Base-by-base conservation (phyloP, 1,140 invertebrate species). In the Sycophila sp. region DNA sequence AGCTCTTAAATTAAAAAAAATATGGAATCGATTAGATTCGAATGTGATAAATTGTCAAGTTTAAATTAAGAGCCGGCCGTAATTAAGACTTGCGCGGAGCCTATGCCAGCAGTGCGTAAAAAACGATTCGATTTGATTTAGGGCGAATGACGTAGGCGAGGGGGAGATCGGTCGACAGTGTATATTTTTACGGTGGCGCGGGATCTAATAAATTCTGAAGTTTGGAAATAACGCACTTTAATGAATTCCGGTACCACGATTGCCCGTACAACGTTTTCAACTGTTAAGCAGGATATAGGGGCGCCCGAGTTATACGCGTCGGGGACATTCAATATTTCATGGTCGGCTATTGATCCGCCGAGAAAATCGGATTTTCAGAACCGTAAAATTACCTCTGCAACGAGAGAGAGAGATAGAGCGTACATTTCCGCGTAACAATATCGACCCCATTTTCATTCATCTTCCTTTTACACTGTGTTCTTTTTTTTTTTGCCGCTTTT, bases 191-290 rank as follows among this genome's bases (percentile, higher is more conserved):
- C 30, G 10, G 4, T 40, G 13, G 19, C 15, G 28, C 26, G 45
- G 24, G 8, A 62, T 62, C 49, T 56, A 45, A 71, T 64, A 71
- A 64, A 64, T 65, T 32, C 15, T 40, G n/a, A n/a, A n/a, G n/a
- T 63, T 45, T 69, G 17, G 17, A 59, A 49, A 51, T 69, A 69
- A 55, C 26, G 36, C 28, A 19, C 28, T 63, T 38, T 63, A 69
- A 63, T 69, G 58, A 69, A 69, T 69, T 45, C 49, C n/a, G 24
- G 8, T n/a, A n/a, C n/a, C n/a, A n/a, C n/a, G n/a, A n/a, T n/a
- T n/a, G n/a, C 24, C 40, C 10, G 24, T 38, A 30, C 49, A 17
- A 63, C 36, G 5, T 34, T 55, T 63, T 53, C 28, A n/a, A 45
- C 47, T 60, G 22, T 69, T 69, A 55, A 69, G 49, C 68, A 69